These are phyloP conservation scores for Poeciliopsis infans DNA, from an alignment of 2,797 vertebrate genomes.

Conservation along the genomic window DNA sequence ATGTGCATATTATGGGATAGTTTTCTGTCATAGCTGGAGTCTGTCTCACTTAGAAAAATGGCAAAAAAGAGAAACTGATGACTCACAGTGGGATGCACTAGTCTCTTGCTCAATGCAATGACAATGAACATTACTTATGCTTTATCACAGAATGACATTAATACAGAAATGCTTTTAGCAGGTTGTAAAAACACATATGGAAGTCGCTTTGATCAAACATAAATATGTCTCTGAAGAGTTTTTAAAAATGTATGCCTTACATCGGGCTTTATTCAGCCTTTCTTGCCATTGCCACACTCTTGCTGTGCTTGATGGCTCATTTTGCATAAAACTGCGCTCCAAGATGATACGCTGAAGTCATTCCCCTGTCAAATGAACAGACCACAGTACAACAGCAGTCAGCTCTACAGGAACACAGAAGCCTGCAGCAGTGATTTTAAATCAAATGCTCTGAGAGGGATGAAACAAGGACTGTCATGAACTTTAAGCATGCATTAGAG, in stretches of 20 bases:
- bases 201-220: neutral
- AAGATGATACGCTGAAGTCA: slow-evolving; percentile 29
- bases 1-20: neutral
- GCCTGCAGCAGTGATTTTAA: slow-evolving; percentile 39
- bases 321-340: slow-evolving; percentile 21
- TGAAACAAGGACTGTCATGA: slow-evolving; percentile 28
- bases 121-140: neutral
- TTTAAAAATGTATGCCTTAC: neutral
- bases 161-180: neutral
- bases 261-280: neutral
- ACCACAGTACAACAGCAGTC: slow-evolving; percentile 26
- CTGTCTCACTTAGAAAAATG: neutral
- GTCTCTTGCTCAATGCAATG: neutral
- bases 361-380: slow-evolving; percentile 31
- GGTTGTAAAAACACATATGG: slow-evolving; percentile 5
- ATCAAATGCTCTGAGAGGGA: slow-evolving; percentile 28
- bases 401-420: slow-evolving; percentile 22
- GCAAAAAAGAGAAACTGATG: neutral
- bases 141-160: neutral
- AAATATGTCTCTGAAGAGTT: slow-evolving; percentile 2
- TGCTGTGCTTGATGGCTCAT: slow-evolving; percentile 7
- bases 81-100: neutral
- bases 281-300: neutral
- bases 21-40: neutral
- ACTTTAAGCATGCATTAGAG: slow-evolving; percentile 16